A percentile compares a stretch with the other conserved stretches of the same genome.
phyloP scores from a whole-genome alignment of 30 jellyfish, hydroid and myxozoan species.

The Cassiopea xamachana region DNA sequence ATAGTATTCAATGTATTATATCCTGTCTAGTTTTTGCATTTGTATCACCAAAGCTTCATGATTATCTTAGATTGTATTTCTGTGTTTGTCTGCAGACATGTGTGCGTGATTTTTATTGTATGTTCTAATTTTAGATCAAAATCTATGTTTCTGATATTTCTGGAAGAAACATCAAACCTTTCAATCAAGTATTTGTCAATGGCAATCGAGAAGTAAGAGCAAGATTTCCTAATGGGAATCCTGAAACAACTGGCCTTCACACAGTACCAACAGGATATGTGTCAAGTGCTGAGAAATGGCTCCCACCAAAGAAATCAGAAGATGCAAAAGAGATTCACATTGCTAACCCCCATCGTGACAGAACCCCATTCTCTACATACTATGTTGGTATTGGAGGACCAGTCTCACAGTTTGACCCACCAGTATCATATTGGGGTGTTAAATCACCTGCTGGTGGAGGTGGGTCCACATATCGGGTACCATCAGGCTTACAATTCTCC shows the following conservation, averaged over 20 bases:
- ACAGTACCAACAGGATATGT: slow-evolving; percentile 94
- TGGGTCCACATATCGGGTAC: slow-evolving; percentile 92
- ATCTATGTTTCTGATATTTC: slow-evolving; percentile 87
- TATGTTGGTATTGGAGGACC: slow-evolving; percentile 94
- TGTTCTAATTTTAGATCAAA: slow-evolving; percentile 45
- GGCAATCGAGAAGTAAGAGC: slow-evolving; percentile 93
- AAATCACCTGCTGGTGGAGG: slow-evolving; percentile 94
- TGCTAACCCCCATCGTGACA: slow-evolving; percentile 75
- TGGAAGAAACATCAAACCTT: slow-evolving; percentile 54
- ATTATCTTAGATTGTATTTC: too few species aligned
- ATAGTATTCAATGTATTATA: too few species aligned
- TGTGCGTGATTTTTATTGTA: too few species aligned
- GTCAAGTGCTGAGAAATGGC: slow-evolving; percentile 87
- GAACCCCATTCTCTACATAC: slow-evolving; percentile 75
- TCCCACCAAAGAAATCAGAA: slow-evolving; percentile 68
- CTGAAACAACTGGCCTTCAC: slow-evolving; percentile 94
- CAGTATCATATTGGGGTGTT: slow-evolving; percentile 97
- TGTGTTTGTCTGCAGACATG: too few species aligned
- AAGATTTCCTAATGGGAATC: slow-evolving; percentile 96
- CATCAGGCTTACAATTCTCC: slow-evolving; percentile 88
- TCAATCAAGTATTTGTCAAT: slow-evolving; percentile 81
- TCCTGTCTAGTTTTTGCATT: too few species aligned
- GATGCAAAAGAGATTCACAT: slow-evolving; percentile 90
- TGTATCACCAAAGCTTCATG: too few species aligned
- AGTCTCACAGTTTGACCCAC: slow-evolving; percentile 93